Evolutionary conservation across 1,140 invertebrate species (phyloP).

Genomic region (Macrobrachium rosenbergii): DNA sequence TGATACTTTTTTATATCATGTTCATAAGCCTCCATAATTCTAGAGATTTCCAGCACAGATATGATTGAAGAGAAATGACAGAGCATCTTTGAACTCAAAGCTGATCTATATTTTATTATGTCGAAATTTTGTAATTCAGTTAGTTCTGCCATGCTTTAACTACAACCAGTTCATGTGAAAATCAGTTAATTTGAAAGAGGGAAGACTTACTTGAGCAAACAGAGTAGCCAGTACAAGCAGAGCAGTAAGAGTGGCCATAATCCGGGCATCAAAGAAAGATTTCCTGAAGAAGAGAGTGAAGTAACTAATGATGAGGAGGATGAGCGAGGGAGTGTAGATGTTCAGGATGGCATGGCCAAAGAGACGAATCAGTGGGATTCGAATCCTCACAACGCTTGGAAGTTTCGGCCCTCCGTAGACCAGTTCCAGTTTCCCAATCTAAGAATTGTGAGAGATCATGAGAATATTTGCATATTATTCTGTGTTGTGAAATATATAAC

Average conservation of each 20-base stretch:
- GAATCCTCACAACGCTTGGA: slow-evolving; percentile 20
- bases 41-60: too few relatives aligned
- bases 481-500: too few relatives aligned
- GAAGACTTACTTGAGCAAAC: slow-evolving; percentile 26
- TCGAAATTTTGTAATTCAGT: too few relatives aligned
- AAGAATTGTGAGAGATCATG: neutral
- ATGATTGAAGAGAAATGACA: too few relatives aligned
- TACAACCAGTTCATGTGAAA: neutral
- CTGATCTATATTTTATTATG: too few relatives aligned
- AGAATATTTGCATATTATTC: too few relatives aligned
- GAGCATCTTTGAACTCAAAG: too few relatives aligned
- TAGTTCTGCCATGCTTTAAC: too few relatives aligned
- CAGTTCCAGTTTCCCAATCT: slow-evolving; percentile 40
- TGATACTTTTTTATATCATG: too few relatives aligned
- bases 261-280: slow-evolving; percentile 21
- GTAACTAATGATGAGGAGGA: slow-evolving; percentile 46
- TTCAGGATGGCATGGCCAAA: slow-evolving; percentile 37
- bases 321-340: slow-evolving; percentile 44
- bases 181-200: neutral
- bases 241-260: slow-evolving; percentile 32
- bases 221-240: slow-evolving; percentile 44
- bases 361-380: slow-evolving; percentile 21
- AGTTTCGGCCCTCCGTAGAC: neutral
- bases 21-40: too few relatives aligned
- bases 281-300: slow-evolving; percentile 37